Evolutionary conservation across 2,888 invertebrate genomes (phyloP), one percentile per base, ranked within the genome.

Genomic region (Dolichopus griseipennis): DNA sequence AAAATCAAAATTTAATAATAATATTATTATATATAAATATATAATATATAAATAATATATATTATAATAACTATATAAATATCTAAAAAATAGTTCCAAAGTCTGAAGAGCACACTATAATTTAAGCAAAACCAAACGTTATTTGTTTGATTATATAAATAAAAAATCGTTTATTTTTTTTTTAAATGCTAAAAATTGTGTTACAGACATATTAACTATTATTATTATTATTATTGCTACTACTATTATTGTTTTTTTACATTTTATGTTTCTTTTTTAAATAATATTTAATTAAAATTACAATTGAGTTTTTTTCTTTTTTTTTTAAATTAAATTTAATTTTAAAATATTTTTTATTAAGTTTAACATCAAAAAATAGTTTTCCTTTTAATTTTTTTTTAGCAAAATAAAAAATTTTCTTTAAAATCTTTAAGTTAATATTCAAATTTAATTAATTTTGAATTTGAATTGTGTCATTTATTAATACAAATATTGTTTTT

Each of bases 31-130:
- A 27, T 27, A 27, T 27, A n/a, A n/a, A 27, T 27, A 27, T 27
- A 27, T 27, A n/a, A 27, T 27, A 27, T 27, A 27, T 27, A 27
- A 27, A 27, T 27, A 27, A 27, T 27, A 27, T 27, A 27, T 27
- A 27, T 5, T 27, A 27, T 27, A 27, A 27, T 27, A 27, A 15
- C 52, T 52, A 52, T 6, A 52, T 52, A 64, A 64, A 61, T 10
- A 27, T 27, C 27, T 27, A 67, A 64, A 37, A 43, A 52, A 67
- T 64, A 21, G 15, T 61, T 68, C 68, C 66, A 68, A 68, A 68
- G 68, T 68, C 68, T 68, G 68, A 68, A 68, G 64, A 68, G 64
- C 65, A 62, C 65, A 68, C 65, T 65, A 66, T 66, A 66, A 68
- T 66, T 66, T 64, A 65, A 65, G 22, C 2, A 62, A 61, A 62